phyloP scores from a whole-genome alignment of 2,113 vertebrate genomes.

The Stomatorhinus ivindoensis region DNA sequence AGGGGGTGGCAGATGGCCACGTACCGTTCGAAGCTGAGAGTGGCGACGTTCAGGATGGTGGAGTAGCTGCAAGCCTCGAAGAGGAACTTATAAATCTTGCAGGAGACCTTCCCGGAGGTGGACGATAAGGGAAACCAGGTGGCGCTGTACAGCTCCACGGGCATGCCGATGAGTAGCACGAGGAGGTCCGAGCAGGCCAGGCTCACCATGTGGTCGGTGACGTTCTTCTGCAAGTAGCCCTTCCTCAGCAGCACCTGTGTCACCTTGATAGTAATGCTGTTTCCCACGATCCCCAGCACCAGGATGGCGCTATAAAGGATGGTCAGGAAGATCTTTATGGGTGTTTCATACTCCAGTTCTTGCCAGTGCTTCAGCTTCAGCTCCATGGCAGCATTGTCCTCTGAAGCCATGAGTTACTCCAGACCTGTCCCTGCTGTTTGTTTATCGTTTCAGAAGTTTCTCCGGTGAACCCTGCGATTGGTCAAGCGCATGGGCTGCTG shows the following conservation, averaged over 20 bases:
- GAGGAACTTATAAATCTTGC: constrained; percentile 85
- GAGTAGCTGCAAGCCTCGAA: constrained; percentile 92
- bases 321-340: constrained; percentile 72
- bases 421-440: background rate
- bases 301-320: constrained; percentile 69
- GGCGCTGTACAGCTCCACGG: constrained; percentile 78
- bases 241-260: constrained; percentile 71
- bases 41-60: constrained; percentile 83
- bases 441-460: background rate
- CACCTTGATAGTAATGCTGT: constrained; percentile 77
- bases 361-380: constrained; percentile 45
- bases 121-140: constrained; percentile 80
- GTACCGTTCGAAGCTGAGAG: constrained; percentile 90
- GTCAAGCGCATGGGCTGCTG: background rate
- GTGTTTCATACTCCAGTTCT: constrained; percentile 63
- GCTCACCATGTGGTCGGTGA: constrained; percentile 88
- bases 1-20: constrained; percentile 90
- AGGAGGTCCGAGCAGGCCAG: constrained; percentile 86
- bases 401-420: constrained; percentile 26
- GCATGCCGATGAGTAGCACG: constrained; percentile 89
- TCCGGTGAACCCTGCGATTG: background rate
- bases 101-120: constrained; percentile 53
- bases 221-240: constrained; percentile 87
- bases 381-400: constrained; percentile 21
- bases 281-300: constrained; percentile 79